Evolutionary conservation across 2,888 invertebrate species (phyloP).

Genomic region (Hyposoter dolosus): DNA sequence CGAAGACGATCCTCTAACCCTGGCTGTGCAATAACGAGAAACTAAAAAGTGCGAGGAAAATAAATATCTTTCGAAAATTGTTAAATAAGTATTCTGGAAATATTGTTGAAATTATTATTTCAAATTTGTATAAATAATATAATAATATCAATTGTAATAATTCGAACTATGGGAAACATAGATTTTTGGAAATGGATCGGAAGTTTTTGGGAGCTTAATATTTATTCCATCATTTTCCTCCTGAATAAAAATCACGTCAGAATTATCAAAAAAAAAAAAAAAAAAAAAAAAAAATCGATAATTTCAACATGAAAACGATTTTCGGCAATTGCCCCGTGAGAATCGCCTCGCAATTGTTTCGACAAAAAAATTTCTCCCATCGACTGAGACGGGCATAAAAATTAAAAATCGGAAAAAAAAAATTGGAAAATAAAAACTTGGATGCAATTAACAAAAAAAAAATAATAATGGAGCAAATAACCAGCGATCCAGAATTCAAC

Average conservation of each 20-base stretch:
- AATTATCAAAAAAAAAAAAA: too few species aligned
- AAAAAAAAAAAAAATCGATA: background rate
- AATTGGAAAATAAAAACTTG: too few species aligned
- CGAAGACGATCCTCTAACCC: constrained; percentile 74
- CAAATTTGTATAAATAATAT: background rate
- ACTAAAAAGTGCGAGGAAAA: background rate
- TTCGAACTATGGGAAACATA: too few species aligned
- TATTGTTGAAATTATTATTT: background rate
- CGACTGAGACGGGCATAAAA: background rate
- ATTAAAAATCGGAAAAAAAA: background rate
- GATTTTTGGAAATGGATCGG: too few species aligned
- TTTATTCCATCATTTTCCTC: background rate
- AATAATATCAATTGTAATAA: background rate
- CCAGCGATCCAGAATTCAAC: constrained; percentile 77
- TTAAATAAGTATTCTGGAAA: background rate
- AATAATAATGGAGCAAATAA: constrained; percentile 65
- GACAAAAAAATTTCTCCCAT: constrained; percentile 5
- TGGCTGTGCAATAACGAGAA: constrained; percentile 53
- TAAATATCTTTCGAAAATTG: background rate
- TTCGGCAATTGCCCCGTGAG: background rate
- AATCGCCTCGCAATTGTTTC: constrained; percentile 30
- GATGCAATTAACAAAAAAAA: constrained; percentile 6
- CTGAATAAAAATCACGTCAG: background rate
- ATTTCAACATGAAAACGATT: background rate
- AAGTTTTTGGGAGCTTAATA: background rate